Evolutionary conservation across 2,113 vertebrate species (phyloP).

Genomic region (Mixornis gularis): DNA sequence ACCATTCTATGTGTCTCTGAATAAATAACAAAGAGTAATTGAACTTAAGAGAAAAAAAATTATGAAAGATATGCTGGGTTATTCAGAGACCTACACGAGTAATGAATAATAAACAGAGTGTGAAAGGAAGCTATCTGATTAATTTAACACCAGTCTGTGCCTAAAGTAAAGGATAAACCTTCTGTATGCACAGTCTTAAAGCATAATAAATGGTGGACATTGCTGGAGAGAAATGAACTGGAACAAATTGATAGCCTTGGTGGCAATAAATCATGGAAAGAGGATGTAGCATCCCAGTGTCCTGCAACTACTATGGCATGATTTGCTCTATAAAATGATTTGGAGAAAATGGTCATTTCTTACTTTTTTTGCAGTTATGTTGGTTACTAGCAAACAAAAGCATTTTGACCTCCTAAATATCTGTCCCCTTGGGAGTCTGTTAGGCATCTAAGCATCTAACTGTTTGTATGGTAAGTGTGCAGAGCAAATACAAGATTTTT

Average conservation of each 20-base stretch:
- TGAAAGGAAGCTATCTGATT: neutral
- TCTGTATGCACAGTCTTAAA: neutral
- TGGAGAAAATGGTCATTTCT: neutral
- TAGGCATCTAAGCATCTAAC: neutral
- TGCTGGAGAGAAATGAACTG: neutral
- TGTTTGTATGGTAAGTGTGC: neutral
- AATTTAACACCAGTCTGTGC: neutral
- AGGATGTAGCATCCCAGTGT: neutral
- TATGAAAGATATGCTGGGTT: neutral
- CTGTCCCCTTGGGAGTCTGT: neutral
- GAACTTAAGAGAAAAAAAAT: neutral
- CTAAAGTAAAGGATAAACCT: neutral
- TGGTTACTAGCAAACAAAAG: neutral
- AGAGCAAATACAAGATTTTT: neutral
- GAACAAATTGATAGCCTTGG: neutral
- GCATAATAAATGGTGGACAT: neutral
- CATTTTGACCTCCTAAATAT: neutral
- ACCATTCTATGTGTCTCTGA: neutral
- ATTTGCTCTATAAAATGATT: neutral
- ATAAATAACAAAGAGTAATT: neutral
- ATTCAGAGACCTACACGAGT: neutral
- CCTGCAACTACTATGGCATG: accelerated
- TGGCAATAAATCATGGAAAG: neutral
- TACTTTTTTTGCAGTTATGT: neutral
- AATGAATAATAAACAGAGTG: neutral